phyloP scores from a whole-genome alignment of 2,113 vertebrate genomes.

The Dryoscopus gambensis region DNA sequence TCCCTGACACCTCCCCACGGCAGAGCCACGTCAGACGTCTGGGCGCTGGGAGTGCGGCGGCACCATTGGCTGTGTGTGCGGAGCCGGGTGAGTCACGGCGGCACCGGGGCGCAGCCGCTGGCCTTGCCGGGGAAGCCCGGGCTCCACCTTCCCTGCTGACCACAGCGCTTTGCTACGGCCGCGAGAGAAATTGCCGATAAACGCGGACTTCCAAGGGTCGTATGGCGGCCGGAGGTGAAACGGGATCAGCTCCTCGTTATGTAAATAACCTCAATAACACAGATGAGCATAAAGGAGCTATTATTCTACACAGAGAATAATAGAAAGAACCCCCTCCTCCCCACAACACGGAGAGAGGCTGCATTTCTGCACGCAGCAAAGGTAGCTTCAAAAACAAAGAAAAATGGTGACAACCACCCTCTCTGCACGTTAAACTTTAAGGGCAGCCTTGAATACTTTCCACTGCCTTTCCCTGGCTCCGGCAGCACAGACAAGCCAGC shows the following conservation, averaged over 20 bases:
- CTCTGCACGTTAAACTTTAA: not conserved
- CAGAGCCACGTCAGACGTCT: not conserved
- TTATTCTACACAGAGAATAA: not conserved
- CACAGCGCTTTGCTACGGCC: not conserved
- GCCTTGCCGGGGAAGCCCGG: not conserved
- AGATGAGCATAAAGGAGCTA: not conserved
- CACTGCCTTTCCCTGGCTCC: not conserved
- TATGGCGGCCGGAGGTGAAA: not conserved
- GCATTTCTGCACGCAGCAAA: not conserved
- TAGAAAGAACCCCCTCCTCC: not conserved
- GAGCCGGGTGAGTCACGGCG: not conserved
- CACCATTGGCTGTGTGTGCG: not conserved
- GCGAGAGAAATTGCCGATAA: fast-evolving
- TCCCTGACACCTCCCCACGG: not conserved
- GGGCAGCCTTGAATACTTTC: not conserved
- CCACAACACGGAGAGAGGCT: not conserved
- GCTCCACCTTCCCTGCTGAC: not conserved
- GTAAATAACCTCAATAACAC: conserved; percentile 1
- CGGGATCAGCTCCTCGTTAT: not conserved
- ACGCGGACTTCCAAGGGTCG: not conserved
- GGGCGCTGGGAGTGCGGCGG: not conserved
- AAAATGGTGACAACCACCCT: not conserved
- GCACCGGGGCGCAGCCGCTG: not conserved
- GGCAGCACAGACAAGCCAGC: not conserved
- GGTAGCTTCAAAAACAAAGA: not conserved